Evolutionary conservation across 2,113 vertebrate genomes (phyloP).

Genomic region (Phodopus roborovskii): DNA sequence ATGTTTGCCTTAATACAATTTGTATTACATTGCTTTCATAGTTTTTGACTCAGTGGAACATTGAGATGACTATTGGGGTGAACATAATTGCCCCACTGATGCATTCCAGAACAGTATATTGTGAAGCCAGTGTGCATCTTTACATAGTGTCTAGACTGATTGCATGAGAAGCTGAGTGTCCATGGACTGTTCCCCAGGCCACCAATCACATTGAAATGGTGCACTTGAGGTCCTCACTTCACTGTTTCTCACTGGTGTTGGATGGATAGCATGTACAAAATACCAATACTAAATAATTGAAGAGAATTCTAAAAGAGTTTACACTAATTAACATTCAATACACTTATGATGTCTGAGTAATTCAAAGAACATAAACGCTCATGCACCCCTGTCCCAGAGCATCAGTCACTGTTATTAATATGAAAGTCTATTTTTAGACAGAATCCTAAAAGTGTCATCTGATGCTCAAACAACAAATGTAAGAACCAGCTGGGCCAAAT

Average conservation of each 20-base stretch:
- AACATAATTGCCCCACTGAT: too few relatives aligned
- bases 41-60: too few relatives aligned
- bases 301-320: background rate
- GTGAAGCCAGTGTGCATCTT: slow-evolving; percentile 89
- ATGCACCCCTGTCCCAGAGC: background rate
- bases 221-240: background rate
- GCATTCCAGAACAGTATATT: background rate
- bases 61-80: too few relatives aligned
- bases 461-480: too few relatives aligned
- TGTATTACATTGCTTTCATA: too few relatives aligned
- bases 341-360: background rate
- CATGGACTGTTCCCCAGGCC: background rate
- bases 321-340: background rate
- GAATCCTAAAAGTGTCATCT: too few relatives aligned
- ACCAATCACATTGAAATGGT: background rate
- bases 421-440: background rate
- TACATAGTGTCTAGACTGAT: slow-evolving; percentile 93
- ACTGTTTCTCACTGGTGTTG: background rate
- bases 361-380: background rate
- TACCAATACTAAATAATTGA: background rate
- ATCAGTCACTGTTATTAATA: background rate
- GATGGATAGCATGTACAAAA: background rate
- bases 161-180: slow-evolving; percentile 81
- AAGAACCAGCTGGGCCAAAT: too few relatives aligned
- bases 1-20: too few relatives aligned